A percentile compares a stretch with the other conserved stretches of the same genome.
Conservation (phyloP, 1,140 invertebrate genomes). For the Propsilocerus akamusi region DNA sequence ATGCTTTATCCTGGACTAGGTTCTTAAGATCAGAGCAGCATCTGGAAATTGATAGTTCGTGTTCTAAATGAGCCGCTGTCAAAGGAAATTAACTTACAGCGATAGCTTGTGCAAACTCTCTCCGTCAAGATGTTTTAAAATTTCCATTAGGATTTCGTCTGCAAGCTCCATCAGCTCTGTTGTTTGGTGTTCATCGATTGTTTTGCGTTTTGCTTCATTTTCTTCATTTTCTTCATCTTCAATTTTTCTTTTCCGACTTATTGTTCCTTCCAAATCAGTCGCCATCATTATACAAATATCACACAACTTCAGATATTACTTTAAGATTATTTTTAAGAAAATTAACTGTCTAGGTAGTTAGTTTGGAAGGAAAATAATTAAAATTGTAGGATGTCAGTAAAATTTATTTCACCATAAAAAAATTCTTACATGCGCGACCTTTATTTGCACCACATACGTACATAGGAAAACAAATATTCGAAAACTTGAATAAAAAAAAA, state of each 20-base stretch:
- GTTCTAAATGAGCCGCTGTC: slow-evolving; percentile 18
- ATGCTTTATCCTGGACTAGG: slow-evolving; percentile 27
- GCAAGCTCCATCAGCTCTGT: slow-evolving; percentile 21
- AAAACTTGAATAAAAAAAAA: no score
- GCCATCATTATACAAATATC: no score
- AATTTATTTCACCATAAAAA: no score
- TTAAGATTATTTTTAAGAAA: no score
- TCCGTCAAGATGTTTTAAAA: slow-evolving; percentile 28
- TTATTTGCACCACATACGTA: no score
- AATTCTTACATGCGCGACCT: no score
- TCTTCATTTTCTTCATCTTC: not conserved
- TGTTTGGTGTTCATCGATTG: not conserved
- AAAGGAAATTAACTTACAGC: slow-evolving; percentile 21
- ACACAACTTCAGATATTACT: no score
- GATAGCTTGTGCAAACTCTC: slow-evolving; percentile 27
- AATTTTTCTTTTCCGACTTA: not conserved
- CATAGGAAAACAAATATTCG: no score
- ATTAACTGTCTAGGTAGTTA: no score
- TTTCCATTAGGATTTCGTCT: slow-evolving; percentile 31
- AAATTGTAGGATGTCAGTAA: no score
- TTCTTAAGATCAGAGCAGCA: slow-evolving; percentile 26
- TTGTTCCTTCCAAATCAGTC: not conserved
- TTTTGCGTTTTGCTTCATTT: not conserved
- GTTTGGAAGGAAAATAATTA: no score
- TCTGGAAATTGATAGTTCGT: no score